Evolutionary conservation across 2,888 invertebrate species (phyloP), one percentile per base, ranked within the genome.

Genomic region (Stratiomys singularior): DNA sequence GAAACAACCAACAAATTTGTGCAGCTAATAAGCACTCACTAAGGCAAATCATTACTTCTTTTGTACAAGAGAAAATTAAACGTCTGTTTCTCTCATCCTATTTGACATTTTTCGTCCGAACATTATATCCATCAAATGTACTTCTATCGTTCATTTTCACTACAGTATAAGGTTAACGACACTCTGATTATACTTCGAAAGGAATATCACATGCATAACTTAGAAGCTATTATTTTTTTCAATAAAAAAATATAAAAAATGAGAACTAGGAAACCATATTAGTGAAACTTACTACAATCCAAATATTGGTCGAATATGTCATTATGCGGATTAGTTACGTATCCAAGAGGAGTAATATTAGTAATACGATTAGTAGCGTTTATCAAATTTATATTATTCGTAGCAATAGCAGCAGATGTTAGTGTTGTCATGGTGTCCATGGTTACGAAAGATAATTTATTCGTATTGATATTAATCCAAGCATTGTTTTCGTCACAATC

Each of bases 271-370:
- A 13, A 52, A n/a, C 52, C n/a, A 52, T n/a, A 52, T 52, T 71
- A 67, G 58, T 66, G 27, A 72, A 77, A 86, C 86, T 86, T 86
- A 86, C 86, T 86, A 86, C 84, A 83, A 81, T 86, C 85, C 85
- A 84, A 84, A 83, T 83, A 85, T 81, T 82, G 81, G 81, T 83
- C 81, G 82, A 82, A 83, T 80, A 82, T 79, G 78, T 81, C 80
- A 81, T 81, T 79, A 81, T 81, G 81, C 77, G 79, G 80, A 56
- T 78, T 67, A 56, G 74, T 78, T 76, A 60, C 72, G 52, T 69
- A 74, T 80, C 80, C 67, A 63, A 69, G 44, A 71, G 56, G 58
- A 58, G 78, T 66, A 52, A 30, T 66, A 76, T 77, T 78, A 76
- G 30, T 78, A 71, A 56, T 46, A 69, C 27, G 15, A 37, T 46